phyloP scores from a whole-genome alignment of 2,888 invertebrate species.

The Tricholauxania praeusta region DNA sequence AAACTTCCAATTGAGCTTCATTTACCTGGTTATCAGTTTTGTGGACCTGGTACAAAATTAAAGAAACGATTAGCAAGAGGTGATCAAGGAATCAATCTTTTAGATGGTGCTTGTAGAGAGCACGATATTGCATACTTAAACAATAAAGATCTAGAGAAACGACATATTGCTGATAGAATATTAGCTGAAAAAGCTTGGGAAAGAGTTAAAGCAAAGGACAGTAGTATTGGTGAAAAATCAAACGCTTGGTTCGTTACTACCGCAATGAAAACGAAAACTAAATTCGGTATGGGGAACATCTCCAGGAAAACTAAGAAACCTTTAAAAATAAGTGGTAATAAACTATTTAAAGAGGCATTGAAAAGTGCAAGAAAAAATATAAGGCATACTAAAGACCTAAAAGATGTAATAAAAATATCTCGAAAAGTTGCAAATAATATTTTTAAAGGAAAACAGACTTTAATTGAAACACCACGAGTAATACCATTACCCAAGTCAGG shows the following conservation, averaged over 20 bases:
- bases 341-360: constrained; percentile 33
- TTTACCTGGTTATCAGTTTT: no score
- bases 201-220: constrained; percentile 37
- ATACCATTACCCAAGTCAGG: constrained; percentile 59
- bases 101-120: no score
- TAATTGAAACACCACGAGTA: constrained; percentile 48
- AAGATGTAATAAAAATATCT: constrained; percentile 22
- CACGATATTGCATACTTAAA: no score
- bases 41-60: no score
- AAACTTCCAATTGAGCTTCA: no score
- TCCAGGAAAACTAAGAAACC: constrained; percentile 16
- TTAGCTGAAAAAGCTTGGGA: constrained; percentile 40
- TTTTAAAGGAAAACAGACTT: constrained; percentile 25
- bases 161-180: constrained; percentile 21
- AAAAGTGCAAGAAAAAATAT: constrained; percentile 35
- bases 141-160: no score
- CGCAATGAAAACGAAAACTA: constrained; percentile 44
- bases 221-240: constrained; percentile 34
- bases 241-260: constrained; percentile 38
- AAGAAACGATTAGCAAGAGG: no score
- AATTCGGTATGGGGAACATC: constrained; percentile 41
- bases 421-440: no score
- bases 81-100: no score
- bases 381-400: constrained; percentile 26
- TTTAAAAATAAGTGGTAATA: constrained; percentile 21